Evolutionary conservation across 1,140 invertebrate genomes (phyloP), one percentile per base, ranked within the genome.

Genomic region (Nephila pilipes): DNA sequence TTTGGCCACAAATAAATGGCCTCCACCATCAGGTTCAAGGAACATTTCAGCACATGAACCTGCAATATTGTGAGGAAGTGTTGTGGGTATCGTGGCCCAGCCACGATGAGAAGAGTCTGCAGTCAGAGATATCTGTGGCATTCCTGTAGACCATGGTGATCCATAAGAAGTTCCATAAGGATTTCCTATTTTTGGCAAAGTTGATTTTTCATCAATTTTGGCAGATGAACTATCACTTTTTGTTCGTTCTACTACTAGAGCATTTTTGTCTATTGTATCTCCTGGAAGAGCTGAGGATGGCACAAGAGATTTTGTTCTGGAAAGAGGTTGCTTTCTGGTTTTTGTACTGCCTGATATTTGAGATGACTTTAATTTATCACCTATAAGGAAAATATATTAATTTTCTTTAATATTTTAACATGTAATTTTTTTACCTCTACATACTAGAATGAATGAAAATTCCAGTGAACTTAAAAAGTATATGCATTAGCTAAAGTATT

Each of bases 201-300:
- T 29, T 25, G 65, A 46, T 90, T 65, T 79, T 81, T 88, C 88
- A 36, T 85, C 79, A 20, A 10, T 25, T 65, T 83, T 91, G 10
- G 29, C 38, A 75, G 91, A 20, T 54, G 83, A 87, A 1, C 91
- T 65, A 3, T 93, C 91, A 80, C 91, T 93, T 93, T 93, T 93
- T 60, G 91, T 93, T 93, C 91, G 57, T 79, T 93, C 91, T 20
- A 93, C 85, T 32, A 55, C 10, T 1, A 79, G 81, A 80, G 94
- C 94, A 3, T 96, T 96, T 54, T 96, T 96, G 93, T 96, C 94
- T 96, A 96, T 55, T 96, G 55, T 57, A n/a, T 94, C 75, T 83
- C 94, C 94, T 83, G 85, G 94, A 90, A 80, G 90, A 75, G 93
- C 87, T 36, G 94, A 88, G 10, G 94, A 87, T 38, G 94, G 94